These are phyloP conservation scores for Hirudinaria manillensis DNA, from an alignment of 2,888 invertebrate species.

Conservation along the genomic window DNA sequence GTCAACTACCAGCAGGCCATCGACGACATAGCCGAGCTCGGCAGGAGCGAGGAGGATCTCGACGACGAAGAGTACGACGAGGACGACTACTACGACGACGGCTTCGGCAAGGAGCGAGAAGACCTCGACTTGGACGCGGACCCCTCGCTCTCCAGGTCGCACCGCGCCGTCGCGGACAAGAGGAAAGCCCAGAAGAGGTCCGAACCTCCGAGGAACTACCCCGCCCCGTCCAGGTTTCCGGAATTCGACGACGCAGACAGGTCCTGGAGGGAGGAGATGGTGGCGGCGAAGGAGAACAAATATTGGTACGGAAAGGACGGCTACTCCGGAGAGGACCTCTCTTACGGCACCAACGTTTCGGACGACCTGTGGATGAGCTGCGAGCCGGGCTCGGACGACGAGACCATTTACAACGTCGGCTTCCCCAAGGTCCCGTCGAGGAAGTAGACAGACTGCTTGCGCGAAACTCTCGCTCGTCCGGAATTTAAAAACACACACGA, in stretches of 20 bases:
- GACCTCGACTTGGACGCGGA: background rate
- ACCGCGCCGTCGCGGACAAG: background rate
- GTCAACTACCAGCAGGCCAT: constrained; percentile 31
- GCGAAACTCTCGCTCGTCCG: too few species aligned
- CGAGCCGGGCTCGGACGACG: constrained; percentile 33
- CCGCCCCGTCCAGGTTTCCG: constrained; percentile 4
- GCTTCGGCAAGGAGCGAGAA: background rate
- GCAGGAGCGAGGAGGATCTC: background rate
- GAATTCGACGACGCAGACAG: background rate
- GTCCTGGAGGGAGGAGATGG: constrained; percentile 10
- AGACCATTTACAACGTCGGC: constrained; percentile 27
- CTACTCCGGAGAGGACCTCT: background rate
- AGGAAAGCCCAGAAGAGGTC: background rate
- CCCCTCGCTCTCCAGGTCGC: background rate
- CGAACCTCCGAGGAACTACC: background rate
- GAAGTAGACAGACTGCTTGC: too few species aligned
- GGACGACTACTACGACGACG: constrained; percentile 16
- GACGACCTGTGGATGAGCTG: constrained; percentile 34
- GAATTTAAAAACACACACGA: too few species aligned
- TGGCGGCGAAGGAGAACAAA: constrained; percentile 19
- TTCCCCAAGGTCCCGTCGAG: constrained; percentile 18
- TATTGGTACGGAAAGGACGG: constrained; percentile 13
- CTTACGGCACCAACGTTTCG: constrained; percentile 23
- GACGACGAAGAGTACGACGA: constrained; percentile 22
- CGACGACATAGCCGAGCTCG: constrained; percentile 29